Percentiles rank a stretch among this genome's conserved stretches.
Conservation (phyloP, 2,888 invertebrate genomes). For the Apotomis capreana region DNA sequence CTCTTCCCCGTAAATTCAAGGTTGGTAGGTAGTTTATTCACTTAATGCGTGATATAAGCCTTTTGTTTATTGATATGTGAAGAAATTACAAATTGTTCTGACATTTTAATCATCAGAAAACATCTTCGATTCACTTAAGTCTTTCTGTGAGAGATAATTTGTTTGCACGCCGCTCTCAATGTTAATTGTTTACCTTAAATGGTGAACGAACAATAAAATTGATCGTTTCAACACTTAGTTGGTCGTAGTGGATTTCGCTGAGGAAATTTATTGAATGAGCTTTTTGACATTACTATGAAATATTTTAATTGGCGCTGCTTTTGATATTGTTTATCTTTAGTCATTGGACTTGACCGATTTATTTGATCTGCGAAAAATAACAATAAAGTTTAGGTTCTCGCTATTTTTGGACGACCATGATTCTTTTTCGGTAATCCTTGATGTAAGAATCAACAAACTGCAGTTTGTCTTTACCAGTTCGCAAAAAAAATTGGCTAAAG, state of each 20-base stretch:
- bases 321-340: constrained; percentile 11
- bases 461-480: too few relatives aligned
- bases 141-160: constrained; percentile 6
- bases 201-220: constrained; percentile 20
- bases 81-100: constrained; percentile 10
- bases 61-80: background rate
- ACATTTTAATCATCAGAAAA: constrained; percentile 22
- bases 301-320: constrained; percentile 21
- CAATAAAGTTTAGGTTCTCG: too few relatives aligned
- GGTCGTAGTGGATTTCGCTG: background rate
- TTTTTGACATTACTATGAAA: constrained; percentile 12
- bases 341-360: too few relatives aligned
- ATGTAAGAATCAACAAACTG: too few relatives aligned
- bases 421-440: too few relatives aligned
- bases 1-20: background rate
- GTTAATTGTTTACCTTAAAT: constrained; percentile 27
- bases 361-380: too few relatives aligned
- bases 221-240: constrained; percentile 31
- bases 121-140: constrained; percentile 27
- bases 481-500: too few relatives aligned
- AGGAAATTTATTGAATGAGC: constrained; percentile 16
- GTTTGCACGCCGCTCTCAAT: constrained; percentile 10
- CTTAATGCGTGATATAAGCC: background rate
- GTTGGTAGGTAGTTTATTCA: background rate
- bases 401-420: too few relatives aligned